Conservation (phyloP, 35 echinoderm and acorn worm genomes). For the Ophioderma brevispina region DNA sequence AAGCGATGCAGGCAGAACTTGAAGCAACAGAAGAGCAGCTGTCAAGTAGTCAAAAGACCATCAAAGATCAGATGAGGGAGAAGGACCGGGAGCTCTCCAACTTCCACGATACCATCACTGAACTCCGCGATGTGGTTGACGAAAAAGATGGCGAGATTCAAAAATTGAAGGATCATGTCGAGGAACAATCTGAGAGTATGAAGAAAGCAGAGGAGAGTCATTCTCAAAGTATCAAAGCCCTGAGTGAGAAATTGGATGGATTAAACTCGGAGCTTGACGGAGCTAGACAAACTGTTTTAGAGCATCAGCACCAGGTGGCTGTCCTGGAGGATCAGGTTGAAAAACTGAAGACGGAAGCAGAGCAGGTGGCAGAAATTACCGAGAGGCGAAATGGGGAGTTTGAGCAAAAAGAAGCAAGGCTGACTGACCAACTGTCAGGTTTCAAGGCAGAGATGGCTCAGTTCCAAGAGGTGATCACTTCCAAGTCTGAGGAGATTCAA, state of each 20-base stretch:
- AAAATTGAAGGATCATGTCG: background rate
- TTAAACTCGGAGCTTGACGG: background rate
- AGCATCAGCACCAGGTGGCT: background rate
- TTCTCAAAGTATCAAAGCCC: background rate
- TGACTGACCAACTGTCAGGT: background rate
- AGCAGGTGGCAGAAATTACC: background rate
- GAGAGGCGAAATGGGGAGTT: background rate
- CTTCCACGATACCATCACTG: background rate
- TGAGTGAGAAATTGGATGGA: background rate
- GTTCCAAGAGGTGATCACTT: background rate
- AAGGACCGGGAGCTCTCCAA: background rate
- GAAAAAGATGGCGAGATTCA: background rate
- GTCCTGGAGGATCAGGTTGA: background rate
- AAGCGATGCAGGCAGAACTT: background rate
- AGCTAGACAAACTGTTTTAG: background rate
- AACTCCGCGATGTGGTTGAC: background rate
- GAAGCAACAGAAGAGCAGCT: background rate
- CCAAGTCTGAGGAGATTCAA: background rate
- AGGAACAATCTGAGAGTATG: background rate
- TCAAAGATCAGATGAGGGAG: background rate
- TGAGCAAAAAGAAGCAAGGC: background rate
- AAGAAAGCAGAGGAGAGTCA: background rate
- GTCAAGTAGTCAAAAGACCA: background rate
- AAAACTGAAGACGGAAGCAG: background rate
- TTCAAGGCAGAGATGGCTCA: background rate